These are phyloP conservation scores for Poecilia latipinna DNA, from an alignment of 2,113 vertebrate species.

Conservation along the genomic window DNA sequence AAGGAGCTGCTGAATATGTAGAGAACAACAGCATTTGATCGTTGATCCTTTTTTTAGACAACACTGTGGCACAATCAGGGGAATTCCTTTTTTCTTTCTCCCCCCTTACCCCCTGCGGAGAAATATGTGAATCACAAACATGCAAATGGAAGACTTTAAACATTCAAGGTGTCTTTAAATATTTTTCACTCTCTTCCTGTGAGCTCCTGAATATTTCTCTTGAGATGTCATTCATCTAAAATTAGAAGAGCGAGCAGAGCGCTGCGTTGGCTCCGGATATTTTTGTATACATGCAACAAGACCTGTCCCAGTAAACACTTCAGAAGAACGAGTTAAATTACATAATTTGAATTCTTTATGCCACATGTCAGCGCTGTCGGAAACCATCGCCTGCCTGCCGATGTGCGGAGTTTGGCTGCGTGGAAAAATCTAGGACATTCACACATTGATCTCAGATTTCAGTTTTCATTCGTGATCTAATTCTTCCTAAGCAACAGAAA, in stretches of 20 bases:
- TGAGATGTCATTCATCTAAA: conserved; percentile 56
- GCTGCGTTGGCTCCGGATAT: conserved; percentile 48
- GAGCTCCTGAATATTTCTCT: conserved; percentile 6
- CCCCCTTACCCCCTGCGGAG: not conserved
- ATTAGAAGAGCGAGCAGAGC: conserved; percentile 48
- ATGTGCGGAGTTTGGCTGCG: conserved; percentile 1
- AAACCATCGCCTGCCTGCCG: conserved; percentile 20
- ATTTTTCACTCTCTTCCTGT: conserved; percentile 24
- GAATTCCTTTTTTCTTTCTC: conserved; percentile 12
- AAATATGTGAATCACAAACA: conserved; percentile 32
- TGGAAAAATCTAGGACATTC: not conserved
- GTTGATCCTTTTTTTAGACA: not conserved
- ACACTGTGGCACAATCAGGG: not conserved
- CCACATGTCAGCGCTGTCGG: conserved; percentile 14
- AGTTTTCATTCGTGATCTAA: not conserved
- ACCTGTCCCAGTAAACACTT: conserved; percentile 29
- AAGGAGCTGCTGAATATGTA: not conserved
- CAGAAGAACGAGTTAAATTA: conserved; percentile 29
- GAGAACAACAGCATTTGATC: conserved; percentile 4
- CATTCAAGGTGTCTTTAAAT: conserved; percentile 13
- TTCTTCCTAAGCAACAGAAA: not conserved
- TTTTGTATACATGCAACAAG: conserved; percentile 42
- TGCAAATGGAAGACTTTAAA: conserved; percentile 12
- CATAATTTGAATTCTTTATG: conserved; percentile 40
- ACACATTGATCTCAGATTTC: not conserved